These are phyloP conservation scores for Dicycla oo DNA, from an alignment of 2,888 invertebrate genomes.

Conservation along the genomic window DNA sequence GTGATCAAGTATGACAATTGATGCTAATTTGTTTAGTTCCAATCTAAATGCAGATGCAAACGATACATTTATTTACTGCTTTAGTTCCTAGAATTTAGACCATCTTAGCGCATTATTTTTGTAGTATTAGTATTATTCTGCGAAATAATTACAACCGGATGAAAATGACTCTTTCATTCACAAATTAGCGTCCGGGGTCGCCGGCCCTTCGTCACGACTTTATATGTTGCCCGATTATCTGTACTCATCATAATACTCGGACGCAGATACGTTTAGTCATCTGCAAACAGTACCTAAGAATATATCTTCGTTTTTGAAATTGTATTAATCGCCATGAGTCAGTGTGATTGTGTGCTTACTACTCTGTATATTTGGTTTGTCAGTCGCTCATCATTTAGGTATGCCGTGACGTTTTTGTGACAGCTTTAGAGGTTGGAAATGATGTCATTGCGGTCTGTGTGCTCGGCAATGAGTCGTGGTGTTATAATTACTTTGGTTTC, in stretches of 20 bases:
- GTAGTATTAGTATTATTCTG: slow-evolving; percentile 34
- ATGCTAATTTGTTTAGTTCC: slow-evolving; percentile 49
- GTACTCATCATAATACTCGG: slow-evolving; percentile 38
- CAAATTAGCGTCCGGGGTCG: slow-evolving; percentile 73
- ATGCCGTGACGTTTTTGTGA: slow-evolving; percentile 77
- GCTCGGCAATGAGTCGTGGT: slow-evolving; percentile 56
- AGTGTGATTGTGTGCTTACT: slow-evolving; percentile 57
- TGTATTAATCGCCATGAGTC: slow-evolving; percentile 64
- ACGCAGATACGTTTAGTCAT: slow-evolving; percentile 58
- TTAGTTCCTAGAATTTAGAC: slow-evolving; percentile 59
- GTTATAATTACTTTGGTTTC: slow-evolving; percentile 57
- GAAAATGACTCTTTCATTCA: slow-evolving; percentile 66
- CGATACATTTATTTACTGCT: slow-evolving; percentile 44
- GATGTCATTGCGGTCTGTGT: slow-evolving; percentile 80
- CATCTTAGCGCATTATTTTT: slow-evolving; percentile 37
- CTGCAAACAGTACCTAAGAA: slow-evolving; percentile 47
- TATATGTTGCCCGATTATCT: slow-evolving; percentile 46
- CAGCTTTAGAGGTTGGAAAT: slow-evolving; percentile 71
- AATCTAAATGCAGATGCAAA: slow-evolving; percentile 64
- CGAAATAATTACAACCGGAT: slow-evolving; percentile 65
- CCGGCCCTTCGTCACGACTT: slow-evolving; percentile 66
- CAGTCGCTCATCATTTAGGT: slow-evolving; percentile 76
- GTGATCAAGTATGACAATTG: slow-evolving; percentile 32
- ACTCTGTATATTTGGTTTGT: slow-evolving; percentile 66
- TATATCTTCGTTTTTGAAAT: slow-evolving; percentile 43